Evolutionary conservation across 2,113 vertebrate species (phyloP).

Genomic region (Tapirus terrestris): DNA sequence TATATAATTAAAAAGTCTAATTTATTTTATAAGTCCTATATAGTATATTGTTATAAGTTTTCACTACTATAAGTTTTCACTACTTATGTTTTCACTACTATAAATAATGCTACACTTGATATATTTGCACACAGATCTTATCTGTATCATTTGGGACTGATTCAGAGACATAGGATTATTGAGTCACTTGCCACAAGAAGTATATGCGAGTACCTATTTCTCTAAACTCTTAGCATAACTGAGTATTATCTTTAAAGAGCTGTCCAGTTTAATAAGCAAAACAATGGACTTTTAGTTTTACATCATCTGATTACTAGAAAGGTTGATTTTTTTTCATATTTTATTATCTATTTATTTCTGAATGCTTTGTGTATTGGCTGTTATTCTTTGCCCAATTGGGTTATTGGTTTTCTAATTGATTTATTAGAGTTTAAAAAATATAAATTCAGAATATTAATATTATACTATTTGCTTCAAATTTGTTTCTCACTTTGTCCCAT

Average conservation of each 20-base stretch:
- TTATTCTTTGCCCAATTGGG: not conserved
- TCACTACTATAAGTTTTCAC: not conserved
- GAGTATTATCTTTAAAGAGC: not conserved
- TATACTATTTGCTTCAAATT: constrained; percentile 2
- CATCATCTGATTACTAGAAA: constrained; percentile 23
- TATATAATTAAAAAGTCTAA: constrained; percentile 3
- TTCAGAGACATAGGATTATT: constrained; percentile 42
- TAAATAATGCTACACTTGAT: not conserved
- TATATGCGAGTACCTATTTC: not conserved
- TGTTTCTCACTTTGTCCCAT: not conserved
- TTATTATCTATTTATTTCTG: not conserved
- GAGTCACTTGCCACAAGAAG: not conserved
- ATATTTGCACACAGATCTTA: not conserved
- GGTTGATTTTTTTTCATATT: not conserved
- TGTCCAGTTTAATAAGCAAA: constrained; percentile 10
- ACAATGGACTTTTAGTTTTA: constrained; percentile 3
- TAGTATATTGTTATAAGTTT: constrained; percentile 1
- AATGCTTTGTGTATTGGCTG: not conserved
- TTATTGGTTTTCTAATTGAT: not conserved
- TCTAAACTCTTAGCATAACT: not conserved
- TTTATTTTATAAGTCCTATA: not conserved
- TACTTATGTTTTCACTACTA: constrained; percentile 3
- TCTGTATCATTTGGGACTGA: constrained; percentile 7
- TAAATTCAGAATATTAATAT: not conserved
- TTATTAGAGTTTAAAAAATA: constrained; percentile 25